Percentiles rank a stretch among this genome's conserved stretches.
These are phyloP conservation scores for Emydoidea blandingii DNA, from an alignment of 2,797 vertebrate species.

Conservation along the genomic window DNA sequence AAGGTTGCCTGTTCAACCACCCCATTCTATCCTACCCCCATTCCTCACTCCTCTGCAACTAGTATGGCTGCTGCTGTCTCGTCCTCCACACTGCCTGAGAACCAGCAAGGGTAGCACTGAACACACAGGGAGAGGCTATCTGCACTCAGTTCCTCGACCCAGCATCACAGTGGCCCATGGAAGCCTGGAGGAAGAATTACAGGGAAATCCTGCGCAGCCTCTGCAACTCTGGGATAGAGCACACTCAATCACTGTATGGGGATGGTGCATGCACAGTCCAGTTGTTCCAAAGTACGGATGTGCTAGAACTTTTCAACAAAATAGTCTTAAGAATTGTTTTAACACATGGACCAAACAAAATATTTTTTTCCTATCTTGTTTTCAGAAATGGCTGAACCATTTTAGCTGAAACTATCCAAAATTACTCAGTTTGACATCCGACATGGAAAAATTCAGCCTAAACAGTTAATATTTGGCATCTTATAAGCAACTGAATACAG, in stretches of 20 bases:
- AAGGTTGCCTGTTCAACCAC: too few species aligned
- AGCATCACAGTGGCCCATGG: too few species aligned
- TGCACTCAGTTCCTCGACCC: background rate
- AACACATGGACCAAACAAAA: background rate
- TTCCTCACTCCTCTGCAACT: background rate
- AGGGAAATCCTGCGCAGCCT: background rate
- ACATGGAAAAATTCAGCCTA: slow-evolving; percentile 15
- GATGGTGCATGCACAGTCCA: background rate
- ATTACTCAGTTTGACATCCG: background rate
- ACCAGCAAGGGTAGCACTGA: too few species aligned
- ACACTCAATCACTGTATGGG: background rate
- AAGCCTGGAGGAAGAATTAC: background rate
- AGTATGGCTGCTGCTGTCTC: background rate
- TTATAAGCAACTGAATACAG: slow-evolving; percentile 28
- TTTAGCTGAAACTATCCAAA: slow-evolving; percentile 13
- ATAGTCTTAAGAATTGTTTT: slow-evolving; percentile 25
- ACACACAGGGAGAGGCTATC: background rate
- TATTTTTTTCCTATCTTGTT: slow-evolving; percentile 26
- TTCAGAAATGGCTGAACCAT: slow-evolving; percentile 10
- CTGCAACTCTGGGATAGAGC: background rate
- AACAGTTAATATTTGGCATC: background rate
- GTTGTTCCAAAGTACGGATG: background rate
- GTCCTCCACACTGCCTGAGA: too few species aligned
- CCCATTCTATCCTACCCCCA: too few species aligned
- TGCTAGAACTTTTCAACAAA: background rate